phyloP scores from a whole-genome alignment of 37 sponge, comb jelly and placozoan genomes.

The Amphimedon queenslandica region DNA sequence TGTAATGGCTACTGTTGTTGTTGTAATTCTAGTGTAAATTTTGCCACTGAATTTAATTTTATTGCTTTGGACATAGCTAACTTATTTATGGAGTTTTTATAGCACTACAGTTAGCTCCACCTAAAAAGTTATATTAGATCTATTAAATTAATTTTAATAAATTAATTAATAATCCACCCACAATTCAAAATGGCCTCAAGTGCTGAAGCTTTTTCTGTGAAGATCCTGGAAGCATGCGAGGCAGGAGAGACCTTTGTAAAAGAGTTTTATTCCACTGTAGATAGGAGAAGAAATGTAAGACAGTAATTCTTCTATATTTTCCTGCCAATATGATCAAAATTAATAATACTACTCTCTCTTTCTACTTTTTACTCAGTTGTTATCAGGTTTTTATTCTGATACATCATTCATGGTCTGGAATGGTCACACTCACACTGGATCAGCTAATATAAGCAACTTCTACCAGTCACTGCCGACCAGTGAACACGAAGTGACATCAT shows the following conservation, averaged over 20 bases:
- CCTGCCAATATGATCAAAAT: slow-evolving; percentile 62
- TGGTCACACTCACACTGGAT: slow-evolving; percentile 48
- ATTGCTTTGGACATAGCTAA: no score
- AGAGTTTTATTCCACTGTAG: slow-evolving; percentile 60
- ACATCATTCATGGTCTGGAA: slow-evolving; percentile 71
- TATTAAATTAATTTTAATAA: no score
- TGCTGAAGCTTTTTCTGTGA: slow-evolving; percentile 21
- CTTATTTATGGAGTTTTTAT: no score
- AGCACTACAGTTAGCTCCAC: no score
- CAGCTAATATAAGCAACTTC: slow-evolving; percentile 33
- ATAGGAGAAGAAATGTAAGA: slow-evolving; percentile 72
- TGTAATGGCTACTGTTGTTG: no score
- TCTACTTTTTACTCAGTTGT: slow-evolving; percentile 24
- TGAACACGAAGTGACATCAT: slow-evolving; percentile 31
- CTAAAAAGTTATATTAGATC: no score
- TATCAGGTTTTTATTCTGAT: slow-evolving; percentile 62
- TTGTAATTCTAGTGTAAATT: no score
- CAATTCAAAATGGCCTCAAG: background rate
- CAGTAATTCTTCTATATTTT: slow-evolving; percentile 7
- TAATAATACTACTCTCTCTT: slow-evolving; percentile 37
- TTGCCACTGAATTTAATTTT: no score
- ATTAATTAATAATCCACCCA: no score
- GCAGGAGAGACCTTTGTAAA: slow-evolving; percentile 70
- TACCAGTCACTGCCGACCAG: slow-evolving; percentile 66
- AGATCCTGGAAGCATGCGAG: slow-evolving; percentile 42